phyloP scores from a whole-genome alignment of 2,113 vertebrate species.

The Tyrannus savana region DNA sequence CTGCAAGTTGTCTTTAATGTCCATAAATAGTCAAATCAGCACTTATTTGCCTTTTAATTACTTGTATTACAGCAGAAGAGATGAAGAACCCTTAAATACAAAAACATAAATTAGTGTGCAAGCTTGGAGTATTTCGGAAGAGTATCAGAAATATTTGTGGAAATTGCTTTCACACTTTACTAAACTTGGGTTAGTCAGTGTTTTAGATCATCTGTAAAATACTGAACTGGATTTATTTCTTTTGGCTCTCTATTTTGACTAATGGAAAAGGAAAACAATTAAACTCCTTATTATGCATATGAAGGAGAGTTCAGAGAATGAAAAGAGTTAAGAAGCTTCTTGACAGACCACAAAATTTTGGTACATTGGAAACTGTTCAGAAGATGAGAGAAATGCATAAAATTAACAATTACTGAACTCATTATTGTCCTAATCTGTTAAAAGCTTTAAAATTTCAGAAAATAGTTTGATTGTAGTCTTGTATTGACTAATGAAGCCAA shows the following conservation, averaged over 20 bases:
- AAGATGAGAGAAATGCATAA: background rate
- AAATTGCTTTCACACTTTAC: background rate
- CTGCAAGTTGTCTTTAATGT: background rate
- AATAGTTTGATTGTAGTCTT: background rate
- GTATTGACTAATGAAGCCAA: background rate
- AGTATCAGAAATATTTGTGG: background rate
- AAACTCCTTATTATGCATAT: background rate
- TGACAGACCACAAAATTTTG: background rate
- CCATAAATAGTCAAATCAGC: background rate
- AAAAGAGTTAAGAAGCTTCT: background rate
- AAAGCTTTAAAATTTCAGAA: background rate
- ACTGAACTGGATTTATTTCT: background rate
- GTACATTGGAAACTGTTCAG: background rate
- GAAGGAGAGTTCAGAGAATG: background rate
- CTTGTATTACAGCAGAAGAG: background rate
- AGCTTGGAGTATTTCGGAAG: background rate
- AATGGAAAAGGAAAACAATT: background rate
- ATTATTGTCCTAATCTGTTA: background rate
- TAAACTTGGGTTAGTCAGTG: background rate
- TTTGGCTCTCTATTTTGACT: background rate
- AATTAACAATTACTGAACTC: background rate
- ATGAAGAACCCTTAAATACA: background rate
- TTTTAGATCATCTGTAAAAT: background rate
- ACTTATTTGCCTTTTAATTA: background rate
- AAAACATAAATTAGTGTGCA: background rate